A percentile compares a stretch with the other conserved stretches of the same genome.
Evolutionary conservation across 35 echinoderm and acorn worm genomes (phyloP).

Genomic region (Anneissia japonica): DNA sequence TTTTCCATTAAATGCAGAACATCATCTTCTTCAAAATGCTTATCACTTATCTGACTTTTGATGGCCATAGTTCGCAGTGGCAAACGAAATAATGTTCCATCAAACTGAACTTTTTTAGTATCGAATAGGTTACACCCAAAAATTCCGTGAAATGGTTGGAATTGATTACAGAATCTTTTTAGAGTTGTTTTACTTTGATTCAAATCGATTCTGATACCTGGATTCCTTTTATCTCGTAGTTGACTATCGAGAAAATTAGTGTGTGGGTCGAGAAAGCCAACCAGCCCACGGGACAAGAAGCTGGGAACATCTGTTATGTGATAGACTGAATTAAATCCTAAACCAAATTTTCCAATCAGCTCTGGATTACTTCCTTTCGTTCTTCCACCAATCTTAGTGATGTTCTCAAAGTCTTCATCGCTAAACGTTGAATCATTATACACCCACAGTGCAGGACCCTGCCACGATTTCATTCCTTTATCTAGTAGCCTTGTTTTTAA

Average conservation of each 20-base stretch:
- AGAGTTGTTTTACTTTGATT: neutral
- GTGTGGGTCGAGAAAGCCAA: conserved; percentile 71
- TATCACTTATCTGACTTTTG: conserved; percentile 9
- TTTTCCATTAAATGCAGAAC: conserved; percentile 25
- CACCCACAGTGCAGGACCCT: conserved; percentile 86
- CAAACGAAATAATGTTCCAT: conserved; percentile 63
- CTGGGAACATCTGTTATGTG: conserved; percentile 85
- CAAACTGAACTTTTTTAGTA: conserved; percentile 8
- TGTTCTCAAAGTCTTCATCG: conserved; percentile 63
- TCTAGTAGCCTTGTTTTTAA: conserved; percentile 12
- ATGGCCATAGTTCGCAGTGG: conserved; percentile 48
- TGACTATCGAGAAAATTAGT: conserved; percentile 31
- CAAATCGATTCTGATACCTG: conserved; percentile 63
- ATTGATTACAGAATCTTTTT: conserved; percentile 55
- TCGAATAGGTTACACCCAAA: conserved; percentile 53
- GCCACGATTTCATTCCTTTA: conserved; percentile 55
- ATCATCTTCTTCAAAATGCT: conserved; percentile 33
- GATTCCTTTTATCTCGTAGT: neutral
- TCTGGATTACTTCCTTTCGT: conserved; percentile 55
- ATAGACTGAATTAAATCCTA: conserved; percentile 90
- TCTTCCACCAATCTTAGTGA: conserved; percentile 46
- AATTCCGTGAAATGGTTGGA: conserved; percentile 58
- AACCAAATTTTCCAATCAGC: conserved; percentile 86
- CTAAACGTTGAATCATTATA: conserved; percentile 74
- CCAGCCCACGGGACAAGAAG: conserved; percentile 47